Base-by-base conservation (phyloP, 2,797 vertebrate genomes). In the Pagetopsis macropterus region DNA sequence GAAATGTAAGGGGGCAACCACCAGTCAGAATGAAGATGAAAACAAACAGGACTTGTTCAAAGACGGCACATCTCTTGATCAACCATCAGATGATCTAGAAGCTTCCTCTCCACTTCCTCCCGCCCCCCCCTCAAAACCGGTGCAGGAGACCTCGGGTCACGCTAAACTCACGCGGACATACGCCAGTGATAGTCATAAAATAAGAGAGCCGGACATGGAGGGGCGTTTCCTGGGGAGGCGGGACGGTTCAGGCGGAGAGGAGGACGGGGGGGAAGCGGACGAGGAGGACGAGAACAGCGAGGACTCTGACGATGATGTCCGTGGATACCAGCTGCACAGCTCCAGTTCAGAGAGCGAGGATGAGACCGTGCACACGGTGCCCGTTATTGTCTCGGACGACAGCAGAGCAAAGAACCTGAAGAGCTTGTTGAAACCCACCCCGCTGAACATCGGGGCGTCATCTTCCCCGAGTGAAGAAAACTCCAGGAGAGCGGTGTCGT, bases 211-310 rank as follows among this genome's bases (percentile, higher is more conserved):
- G 0, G 97, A 99, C 41, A 87, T 97, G 40, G 98, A 99, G 86
- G 98, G 98, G 1, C 96, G 96, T 41, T 99, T 96, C 78, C 94
- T 99, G 0, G 96, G 96, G 48, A 96, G 96, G 62, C 92, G 96
- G 0, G 94, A 96, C 0, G 72, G 92, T 64, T 81, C 90, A 0
- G 95, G 95, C 19, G 90, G 92, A 9, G 90, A 92, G 0, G 96
- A 98, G 88, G 98, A 99, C 0, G 97, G 95, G 0, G 89, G 95
- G 15, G 98, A 99, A 5, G 98, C 97, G 0, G 98, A 99, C 3
- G 97, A 99, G 88, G 98, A 99, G 82, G 97, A 99, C 14, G 98
- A 97, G 83, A 97, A 98, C 93, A 99, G 98, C 1, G 98, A 98
- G 0, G 96, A 98, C 84, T 99, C 97, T 0, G 97, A 99, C 0